phyloP scores from a whole-genome alignment of 2,113 vertebrate genomes.

The Columbina picui region DNA sequence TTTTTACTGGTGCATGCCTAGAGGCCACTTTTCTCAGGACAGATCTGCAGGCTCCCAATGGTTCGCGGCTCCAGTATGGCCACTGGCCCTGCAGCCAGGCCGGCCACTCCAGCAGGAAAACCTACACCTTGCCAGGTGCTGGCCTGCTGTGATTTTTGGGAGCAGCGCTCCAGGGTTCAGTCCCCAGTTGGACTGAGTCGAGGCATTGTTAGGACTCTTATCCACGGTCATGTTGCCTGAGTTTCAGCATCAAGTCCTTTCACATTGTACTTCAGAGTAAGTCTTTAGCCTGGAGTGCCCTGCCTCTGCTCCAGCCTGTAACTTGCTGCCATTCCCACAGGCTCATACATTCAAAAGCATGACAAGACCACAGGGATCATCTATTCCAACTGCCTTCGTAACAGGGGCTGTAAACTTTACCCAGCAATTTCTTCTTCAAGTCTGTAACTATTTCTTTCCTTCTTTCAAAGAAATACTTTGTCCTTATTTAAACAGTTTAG shows the following conservation, averaged over 20 bases:
- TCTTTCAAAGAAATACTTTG: neutral
- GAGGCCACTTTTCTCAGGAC: neutral
- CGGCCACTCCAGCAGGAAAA: neutral
- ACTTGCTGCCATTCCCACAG: neutral
- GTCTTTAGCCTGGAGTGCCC: neutral
- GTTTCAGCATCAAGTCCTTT: neutral
- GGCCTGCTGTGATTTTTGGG: accelerated
- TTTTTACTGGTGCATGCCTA: neutral
- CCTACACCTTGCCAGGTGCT: neutral
- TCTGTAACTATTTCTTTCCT: neutral
- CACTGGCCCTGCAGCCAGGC: neutral
- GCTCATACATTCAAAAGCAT: neutral
- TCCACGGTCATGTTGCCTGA: neutral
- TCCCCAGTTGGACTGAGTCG: too few species aligned
- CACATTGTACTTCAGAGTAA: neutral
- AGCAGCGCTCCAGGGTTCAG: accelerated
- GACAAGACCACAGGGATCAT: neutral
- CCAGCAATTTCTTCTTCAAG: neutral
- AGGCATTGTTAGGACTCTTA: neutral
- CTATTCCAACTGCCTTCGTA: neutral
- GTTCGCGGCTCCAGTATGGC: accelerated
- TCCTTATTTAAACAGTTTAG: neutral
- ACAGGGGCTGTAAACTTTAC: neutral
- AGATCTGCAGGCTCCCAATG: neutral
- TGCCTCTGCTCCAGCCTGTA: neutral